A percentile compares a stretch with the other conserved stretches of the same genome.
phyloP scores from a whole-genome alignment of 2,888 invertebrate species.

The Lycocerus yunnanus region DNA sequence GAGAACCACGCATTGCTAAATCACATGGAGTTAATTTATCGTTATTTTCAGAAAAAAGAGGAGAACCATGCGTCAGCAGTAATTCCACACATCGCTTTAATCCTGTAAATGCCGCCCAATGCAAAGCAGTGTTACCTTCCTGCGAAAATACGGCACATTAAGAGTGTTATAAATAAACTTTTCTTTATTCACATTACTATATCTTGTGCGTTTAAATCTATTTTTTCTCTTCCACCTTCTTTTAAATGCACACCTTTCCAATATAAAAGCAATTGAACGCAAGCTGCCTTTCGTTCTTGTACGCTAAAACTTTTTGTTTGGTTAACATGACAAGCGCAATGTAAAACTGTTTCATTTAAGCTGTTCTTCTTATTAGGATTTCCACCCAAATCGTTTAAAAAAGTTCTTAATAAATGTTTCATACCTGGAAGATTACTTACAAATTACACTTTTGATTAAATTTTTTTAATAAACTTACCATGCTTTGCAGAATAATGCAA shows the following conservation, averaged over 20 bases:
- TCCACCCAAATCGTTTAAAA: conserved; percentile 66
- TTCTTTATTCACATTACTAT: conserved; percentile 54
- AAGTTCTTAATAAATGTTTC: conserved; percentile 66
- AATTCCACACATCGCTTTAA: conserved; percentile 66
- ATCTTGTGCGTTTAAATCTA: conserved; percentile 64
- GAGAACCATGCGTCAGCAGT: conserved; percentile 63
- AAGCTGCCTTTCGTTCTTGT: conserved; percentile 63
- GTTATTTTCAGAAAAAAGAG: conserved; percentile 66
- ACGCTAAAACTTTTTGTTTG: conserved; percentile 59
- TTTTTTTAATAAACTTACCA: conserved; percentile 59
- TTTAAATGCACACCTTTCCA: conserved; percentile 63
- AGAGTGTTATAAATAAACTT: neutral
- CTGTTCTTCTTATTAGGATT: conserved; percentile 72
- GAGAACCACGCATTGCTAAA: conserved; percentile 63
- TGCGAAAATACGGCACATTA: conserved; percentile 43
- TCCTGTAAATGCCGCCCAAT: conserved; percentile 67
- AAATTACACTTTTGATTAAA: conserved; percentile 41
- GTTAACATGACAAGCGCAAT: conserved; percentile 63
- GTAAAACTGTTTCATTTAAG: conserved; percentile 66
- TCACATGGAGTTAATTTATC: conserved; percentile 69
- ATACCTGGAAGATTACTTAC: conserved; percentile 46
- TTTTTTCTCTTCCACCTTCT: conserved; percentile 62
- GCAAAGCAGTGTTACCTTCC: conserved; percentile 70
- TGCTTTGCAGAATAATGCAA: conserved; percentile 69
- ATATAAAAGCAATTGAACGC: conserved; percentile 64